phyloP scores from a whole-genome alignment of 2,113 vertebrate genomes.

The Siphamia tubifer region DNA sequence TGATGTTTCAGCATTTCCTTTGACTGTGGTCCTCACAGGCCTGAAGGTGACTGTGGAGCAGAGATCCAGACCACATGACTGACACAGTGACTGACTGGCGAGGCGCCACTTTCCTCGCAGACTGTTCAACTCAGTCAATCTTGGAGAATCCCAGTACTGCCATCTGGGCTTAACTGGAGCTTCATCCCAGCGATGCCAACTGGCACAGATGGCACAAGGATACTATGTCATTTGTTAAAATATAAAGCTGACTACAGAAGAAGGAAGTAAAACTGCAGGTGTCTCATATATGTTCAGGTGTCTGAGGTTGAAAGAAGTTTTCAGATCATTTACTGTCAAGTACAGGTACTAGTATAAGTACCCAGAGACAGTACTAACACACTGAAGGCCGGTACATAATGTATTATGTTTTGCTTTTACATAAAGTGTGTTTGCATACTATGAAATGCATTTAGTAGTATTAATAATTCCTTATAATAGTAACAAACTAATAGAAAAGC shows the following conservation, averaged over 20 bases:
- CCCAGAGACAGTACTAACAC: too few relatives aligned
- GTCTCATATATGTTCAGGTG: too few relatives aligned
- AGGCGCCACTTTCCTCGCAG: slow-evolving; percentile 51
- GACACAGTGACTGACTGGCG: slow-evolving; percentile 21
- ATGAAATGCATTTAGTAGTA: too few relatives aligned
- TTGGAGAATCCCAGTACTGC: slow-evolving; percentile 54
- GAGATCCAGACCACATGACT: slow-evolving; percentile 10
- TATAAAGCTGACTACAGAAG: neutral
- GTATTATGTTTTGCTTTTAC: too few relatives aligned
- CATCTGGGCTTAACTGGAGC: slow-evolving; percentile 55
- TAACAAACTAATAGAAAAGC: too few relatives aligned
- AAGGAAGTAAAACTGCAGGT: too few relatives aligned
- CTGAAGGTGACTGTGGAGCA: neutral
- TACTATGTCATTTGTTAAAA: slow-evolving; percentile 46
- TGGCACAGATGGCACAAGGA: slow-evolving; percentile 50
- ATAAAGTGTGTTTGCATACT: too few relatives aligned
- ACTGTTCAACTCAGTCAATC: slow-evolving; percentile 67
- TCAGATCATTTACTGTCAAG: too few relatives aligned
- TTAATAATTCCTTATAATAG: too few relatives aligned
- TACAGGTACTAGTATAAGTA: too few relatives aligned
- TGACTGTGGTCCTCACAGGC: neutral
- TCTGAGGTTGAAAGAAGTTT: too few relatives aligned
- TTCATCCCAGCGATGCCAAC: slow-evolving; percentile 39
- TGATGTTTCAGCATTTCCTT: neutral
- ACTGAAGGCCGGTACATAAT: too few relatives aligned